Percentiles rank a stretch among this genome's conserved stretches.
Evolutionary conservation across 2,113 vertebrate genomes (phyloP).

Genomic region (Malurus cyaneus): DNA sequence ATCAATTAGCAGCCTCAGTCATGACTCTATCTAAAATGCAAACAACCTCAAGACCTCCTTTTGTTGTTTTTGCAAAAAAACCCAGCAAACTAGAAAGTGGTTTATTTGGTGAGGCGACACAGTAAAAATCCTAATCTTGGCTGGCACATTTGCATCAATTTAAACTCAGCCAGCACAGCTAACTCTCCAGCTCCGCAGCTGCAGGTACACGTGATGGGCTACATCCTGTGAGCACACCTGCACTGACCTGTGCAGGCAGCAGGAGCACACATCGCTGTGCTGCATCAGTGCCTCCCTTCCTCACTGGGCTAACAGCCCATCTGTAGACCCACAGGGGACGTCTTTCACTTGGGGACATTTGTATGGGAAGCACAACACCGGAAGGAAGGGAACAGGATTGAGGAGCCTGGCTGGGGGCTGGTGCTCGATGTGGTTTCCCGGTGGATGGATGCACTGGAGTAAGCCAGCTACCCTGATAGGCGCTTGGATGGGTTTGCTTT

Average conservation of each 20-base stretch:
- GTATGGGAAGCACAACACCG: not conserved
- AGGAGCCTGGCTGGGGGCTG: not conserved
- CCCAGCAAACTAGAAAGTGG: not conserved
- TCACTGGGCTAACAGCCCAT: not conserved
- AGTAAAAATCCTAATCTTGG: not conserved
- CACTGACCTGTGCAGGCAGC: not conserved
- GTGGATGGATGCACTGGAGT: not conserved
- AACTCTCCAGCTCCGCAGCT: not conserved
- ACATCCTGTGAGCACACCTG: accelerated
- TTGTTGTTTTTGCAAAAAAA: not conserved
- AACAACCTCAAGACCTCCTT: not conserved
- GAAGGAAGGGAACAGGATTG: not conserved
- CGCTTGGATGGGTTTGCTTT: accelerated
- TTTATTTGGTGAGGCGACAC: not conserved
- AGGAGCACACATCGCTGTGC: not conserved
- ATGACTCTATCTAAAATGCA: not conserved
- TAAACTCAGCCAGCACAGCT: not conserved
- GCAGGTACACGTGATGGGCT: not conserved
- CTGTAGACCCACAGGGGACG: not conserved
- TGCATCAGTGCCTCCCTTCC: not conserved
- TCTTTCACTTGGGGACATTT: not conserved
- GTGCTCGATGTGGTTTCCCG: not conserved
- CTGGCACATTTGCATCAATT: not conserved
- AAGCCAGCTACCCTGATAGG: not conserved
- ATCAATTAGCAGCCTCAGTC: not conserved